Evolutionary conservation across 2,888 invertebrate genomes (phyloP).

Genomic region (Leucania comma): DNA sequence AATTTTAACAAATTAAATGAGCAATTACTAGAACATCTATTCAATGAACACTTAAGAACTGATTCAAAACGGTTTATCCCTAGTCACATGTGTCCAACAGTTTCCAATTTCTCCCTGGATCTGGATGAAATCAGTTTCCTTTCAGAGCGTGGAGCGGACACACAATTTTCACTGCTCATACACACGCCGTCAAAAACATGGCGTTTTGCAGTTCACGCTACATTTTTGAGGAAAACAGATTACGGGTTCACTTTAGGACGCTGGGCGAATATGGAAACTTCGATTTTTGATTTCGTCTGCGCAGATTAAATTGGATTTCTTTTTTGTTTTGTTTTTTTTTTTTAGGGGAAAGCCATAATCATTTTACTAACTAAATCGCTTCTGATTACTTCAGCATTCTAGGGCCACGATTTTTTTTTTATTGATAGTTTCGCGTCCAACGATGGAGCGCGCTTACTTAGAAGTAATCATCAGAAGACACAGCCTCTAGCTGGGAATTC

Average conservation of each 20-base stretch:
- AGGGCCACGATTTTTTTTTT: too few species aligned
- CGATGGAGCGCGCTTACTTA: too few species aligned
- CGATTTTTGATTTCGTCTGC: conserved; percentile 7
- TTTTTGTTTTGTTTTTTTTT: neutral
- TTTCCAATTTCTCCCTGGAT: conserved; percentile 31
- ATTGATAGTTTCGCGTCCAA: too few species aligned
- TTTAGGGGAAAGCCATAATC: too few species aligned
- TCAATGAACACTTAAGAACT: conserved; percentile 4
- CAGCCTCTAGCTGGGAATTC: too few species aligned
- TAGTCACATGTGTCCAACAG: neutral
- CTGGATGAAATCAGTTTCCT: conserved; percentile 40
- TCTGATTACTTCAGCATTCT: too few species aligned
- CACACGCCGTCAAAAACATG: conserved; percentile 20
- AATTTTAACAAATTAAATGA: neutral
- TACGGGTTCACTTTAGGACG: too few species aligned
- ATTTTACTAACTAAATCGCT: too few species aligned
- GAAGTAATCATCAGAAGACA: too few species aligned
- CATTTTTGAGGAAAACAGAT: conserved; percentile 16
- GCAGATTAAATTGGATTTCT: too few species aligned
- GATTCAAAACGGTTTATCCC: neutral
- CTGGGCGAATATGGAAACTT: neutral
- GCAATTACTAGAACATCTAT: neutral
- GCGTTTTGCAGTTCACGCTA: conserved; percentile 18
- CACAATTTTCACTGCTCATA: conserved; percentile 45
- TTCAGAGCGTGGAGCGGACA: conserved; percentile 29